phyloP scores from a whole-genome alignment of 2,888 invertebrate species.

The Drosophila limbata region DNA sequence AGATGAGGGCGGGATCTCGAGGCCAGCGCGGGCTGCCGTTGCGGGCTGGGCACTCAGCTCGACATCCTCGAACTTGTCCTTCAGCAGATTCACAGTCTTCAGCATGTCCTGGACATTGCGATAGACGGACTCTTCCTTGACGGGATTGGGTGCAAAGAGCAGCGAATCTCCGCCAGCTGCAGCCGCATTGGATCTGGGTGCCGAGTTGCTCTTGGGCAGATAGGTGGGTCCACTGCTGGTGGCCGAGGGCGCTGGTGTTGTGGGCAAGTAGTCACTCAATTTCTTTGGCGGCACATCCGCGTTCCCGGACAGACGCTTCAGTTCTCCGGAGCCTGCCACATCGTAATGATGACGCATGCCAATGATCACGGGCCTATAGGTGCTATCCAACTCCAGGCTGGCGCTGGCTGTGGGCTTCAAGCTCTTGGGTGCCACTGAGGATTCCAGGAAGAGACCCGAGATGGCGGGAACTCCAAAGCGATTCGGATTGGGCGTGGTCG shows the following conservation, averaged over 20 bases:
- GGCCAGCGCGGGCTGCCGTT: slow-evolving; percentile 87
- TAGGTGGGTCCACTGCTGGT: slow-evolving; percentile 83
- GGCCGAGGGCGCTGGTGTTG: slow-evolving; percentile 65
- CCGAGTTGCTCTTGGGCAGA: slow-evolving; percentile 69
- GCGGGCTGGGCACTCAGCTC: slow-evolving; percentile 85
- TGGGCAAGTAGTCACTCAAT: slow-evolving; percentile 59
- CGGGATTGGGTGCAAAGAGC: slow-evolving; percentile 76
- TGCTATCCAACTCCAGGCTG: slow-evolving; percentile 58
- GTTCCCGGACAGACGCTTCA: slow-evolving; percentile 47
- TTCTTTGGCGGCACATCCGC: slow-evolving; percentile 52
- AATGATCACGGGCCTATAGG: slow-evolving; percentile 73
- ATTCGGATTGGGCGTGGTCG: slow-evolving; percentile 75
- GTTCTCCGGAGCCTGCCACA: slow-evolving; percentile 65
- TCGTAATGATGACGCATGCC: slow-evolving; percentile 79
- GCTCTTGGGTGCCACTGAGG: slow-evolving; percentile 52
- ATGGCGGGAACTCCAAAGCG: slow-evolving; percentile 65
- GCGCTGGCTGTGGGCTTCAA: slow-evolving; percentile 61
- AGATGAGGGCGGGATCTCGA: slow-evolving; percentile 90
- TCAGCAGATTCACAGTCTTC: slow-evolving; percentile 88
- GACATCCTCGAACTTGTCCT: slow-evolving; percentile 85
- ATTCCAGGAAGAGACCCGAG: slow-evolving; percentile 63
- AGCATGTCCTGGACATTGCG: slow-evolving; percentile 90
- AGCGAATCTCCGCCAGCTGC: slow-evolving; percentile 70
- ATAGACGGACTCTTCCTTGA: slow-evolving; percentile 85
- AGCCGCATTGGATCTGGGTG: slow-evolving; percentile 59